Percentiles rank a stretch among this genome's conserved stretches.
These are phyloP conservation scores for Hydrochoerus hydrochaeris DNA, from an alignment of 2,113 vertebrate species.

Conservation along the genomic window DNA sequence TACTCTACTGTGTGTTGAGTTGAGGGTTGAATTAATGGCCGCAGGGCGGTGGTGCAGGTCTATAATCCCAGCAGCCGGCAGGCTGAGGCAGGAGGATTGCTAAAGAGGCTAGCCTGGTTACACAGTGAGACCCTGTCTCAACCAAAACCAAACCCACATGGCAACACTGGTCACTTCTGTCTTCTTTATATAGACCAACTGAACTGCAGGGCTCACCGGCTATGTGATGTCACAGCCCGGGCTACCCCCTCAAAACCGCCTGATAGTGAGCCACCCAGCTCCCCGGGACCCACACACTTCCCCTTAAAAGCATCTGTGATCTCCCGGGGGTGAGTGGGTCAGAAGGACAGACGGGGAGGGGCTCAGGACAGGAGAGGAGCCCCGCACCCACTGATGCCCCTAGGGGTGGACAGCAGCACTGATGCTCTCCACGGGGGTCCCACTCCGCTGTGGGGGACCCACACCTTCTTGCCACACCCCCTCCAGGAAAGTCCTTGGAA, in stretches of 20 bases:
- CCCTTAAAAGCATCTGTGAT: background rate
- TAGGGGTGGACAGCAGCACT: too few relatives aligned
- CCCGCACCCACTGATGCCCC: too few relatives aligned
- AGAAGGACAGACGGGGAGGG: background rate
- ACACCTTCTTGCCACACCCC: too few relatives aligned
- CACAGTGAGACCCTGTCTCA: background rate
- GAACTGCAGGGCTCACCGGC: background rate
- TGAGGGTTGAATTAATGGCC: background rate
- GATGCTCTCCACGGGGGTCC: too few relatives aligned
- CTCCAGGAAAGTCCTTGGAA: too few relatives aligned
- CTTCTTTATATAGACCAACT: background rate
- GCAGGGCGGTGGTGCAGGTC: background rate
- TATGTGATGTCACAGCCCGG: background rate
- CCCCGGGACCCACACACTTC: background rate
- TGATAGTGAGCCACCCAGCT: background rate
- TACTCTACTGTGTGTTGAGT: background rate
- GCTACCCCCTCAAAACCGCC: background rate
- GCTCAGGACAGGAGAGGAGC: too few relatives aligned
- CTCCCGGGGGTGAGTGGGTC: background rate
- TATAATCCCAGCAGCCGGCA: background rate
- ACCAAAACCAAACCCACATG: background rate
- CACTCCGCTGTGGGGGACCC: too few relatives aligned
- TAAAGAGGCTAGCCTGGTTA: background rate
- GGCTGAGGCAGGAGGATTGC: background rate
- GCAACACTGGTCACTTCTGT: background rate